Conservation (phyloP, 2,888 invertebrate genomes). For the Eupithecia tripunctaria region DNA sequence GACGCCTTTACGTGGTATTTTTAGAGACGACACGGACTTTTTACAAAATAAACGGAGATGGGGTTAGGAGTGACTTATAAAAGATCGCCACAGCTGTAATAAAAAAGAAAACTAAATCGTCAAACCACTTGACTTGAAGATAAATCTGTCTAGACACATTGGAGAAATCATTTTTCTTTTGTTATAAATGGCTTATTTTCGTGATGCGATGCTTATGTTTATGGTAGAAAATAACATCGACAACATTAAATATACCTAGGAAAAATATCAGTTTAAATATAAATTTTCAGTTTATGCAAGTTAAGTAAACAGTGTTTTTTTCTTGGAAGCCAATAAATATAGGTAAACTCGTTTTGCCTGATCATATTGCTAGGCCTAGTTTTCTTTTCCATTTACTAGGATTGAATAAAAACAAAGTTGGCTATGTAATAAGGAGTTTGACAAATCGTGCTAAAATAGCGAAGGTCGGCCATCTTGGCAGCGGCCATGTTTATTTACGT, state of each 20-base stretch:
- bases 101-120: constrained; percentile 24
- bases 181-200: background rate
- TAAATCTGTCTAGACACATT: background rate
- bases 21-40: constrained; percentile 78
- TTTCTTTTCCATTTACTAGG: background rate
- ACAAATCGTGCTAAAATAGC: constrained; percentile 74
- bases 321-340: background rate
- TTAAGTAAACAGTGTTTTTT: background rate
- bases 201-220: background rate
- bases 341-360: background rate
- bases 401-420: constrained; percentile 35
- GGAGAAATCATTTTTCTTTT: background rate
- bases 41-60: constrained; percentile 79
- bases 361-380: background rate
- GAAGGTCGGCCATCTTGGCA: constrained; percentile 83
- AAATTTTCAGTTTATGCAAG: background rate
- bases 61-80: constrained; percentile 71
- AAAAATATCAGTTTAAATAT: background rate
- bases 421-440: constrained; percentile 65
- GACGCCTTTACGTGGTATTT: constrained; percentile 77
- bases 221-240: background rate
- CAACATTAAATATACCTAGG: background rate
- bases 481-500: constrained; percentile 80
- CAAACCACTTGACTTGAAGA: constrained; percentile 18
- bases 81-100: constrained; percentile 44